phyloP scores from a whole-genome alignment of 2,888 invertebrate species.

The Loripinus fragilis region DNA sequence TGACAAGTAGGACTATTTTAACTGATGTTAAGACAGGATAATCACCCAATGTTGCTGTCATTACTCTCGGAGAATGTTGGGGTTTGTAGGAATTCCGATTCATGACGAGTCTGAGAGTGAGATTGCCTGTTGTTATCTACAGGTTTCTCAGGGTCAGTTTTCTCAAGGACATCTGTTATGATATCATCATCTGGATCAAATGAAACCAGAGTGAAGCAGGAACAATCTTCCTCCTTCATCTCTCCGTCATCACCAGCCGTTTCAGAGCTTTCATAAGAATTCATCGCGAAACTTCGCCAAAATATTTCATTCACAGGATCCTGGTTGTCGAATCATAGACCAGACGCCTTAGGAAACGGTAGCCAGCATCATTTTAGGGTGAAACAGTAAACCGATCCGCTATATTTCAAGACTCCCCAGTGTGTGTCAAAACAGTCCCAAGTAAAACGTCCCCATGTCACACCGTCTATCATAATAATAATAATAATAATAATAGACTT shows the following conservation, averaged over 20 bases:
- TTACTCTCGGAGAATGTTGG: not conserved
- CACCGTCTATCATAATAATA: no score
- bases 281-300: conserved; percentile 27
- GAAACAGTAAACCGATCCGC: no score
- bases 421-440: no score
- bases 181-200: conserved; percentile 38
- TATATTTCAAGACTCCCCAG: no score
- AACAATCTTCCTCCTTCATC: conserved; percentile 39
- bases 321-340: not conserved
- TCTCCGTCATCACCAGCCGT: conserved; percentile 21
- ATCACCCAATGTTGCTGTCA: not conserved
- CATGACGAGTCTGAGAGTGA: no score
- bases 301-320: not conserved
- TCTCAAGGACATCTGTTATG: conserved; percentile 2
- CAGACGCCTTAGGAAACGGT: not conserved
- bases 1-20: no score
- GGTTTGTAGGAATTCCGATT: not conserved
- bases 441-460: no score
- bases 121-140: not conserved
- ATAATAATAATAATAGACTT: no score
- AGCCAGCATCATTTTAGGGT: not conserved
- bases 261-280: conserved; percentile 10
- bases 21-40: not conserved
- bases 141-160: conserved; percentile 3
- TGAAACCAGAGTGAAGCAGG: conserved; percentile 55